A percentile compares a stretch with the other conserved stretches of the same genome.
Conservation (phyloP, 2,113 vertebrate species). For the Himantopus leucocephalus region DNA sequence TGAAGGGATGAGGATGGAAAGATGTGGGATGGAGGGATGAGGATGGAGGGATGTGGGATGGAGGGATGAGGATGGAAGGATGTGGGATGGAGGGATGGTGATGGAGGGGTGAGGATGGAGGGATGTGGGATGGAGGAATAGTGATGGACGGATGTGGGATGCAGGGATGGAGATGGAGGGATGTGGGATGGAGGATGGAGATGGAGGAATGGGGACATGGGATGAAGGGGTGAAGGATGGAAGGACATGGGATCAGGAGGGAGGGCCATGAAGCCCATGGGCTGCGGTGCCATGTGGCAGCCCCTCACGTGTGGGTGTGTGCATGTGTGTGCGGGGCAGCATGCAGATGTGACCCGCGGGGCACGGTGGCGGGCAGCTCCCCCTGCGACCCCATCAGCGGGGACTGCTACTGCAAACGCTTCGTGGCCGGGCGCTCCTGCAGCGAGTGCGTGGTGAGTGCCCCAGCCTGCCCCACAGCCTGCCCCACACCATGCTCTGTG, state of each 20-base stretch:
- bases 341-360: constrained; percentile 82
- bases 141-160: background rate
- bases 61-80: background rate
- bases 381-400: constrained; percentile 85
- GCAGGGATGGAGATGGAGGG: background rate
- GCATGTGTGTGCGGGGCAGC: constrained; percentile 27
- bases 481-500: background rate
- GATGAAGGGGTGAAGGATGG: background rate
- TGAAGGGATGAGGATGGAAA: background rate
- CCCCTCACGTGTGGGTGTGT: constrained; percentile 18
- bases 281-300: background rate
- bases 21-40: background rate
- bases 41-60: background rate
- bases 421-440: constrained; percentile 83
- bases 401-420: constrained; percentile 87
- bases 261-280: background rate
- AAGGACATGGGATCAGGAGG: background rate
- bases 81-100: background rate
- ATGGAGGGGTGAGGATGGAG: background rate
- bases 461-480: background rate
- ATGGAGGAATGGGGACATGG: background rate
- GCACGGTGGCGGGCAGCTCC: constrained; percentile 72
- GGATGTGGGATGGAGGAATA: background rate
- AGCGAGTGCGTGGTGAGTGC: constrained; percentile 84
- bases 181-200: background rate